phyloP scores from a whole-genome alignment of 2,888 invertebrate genomes.

The Drosophila kambysellisi region DNA sequence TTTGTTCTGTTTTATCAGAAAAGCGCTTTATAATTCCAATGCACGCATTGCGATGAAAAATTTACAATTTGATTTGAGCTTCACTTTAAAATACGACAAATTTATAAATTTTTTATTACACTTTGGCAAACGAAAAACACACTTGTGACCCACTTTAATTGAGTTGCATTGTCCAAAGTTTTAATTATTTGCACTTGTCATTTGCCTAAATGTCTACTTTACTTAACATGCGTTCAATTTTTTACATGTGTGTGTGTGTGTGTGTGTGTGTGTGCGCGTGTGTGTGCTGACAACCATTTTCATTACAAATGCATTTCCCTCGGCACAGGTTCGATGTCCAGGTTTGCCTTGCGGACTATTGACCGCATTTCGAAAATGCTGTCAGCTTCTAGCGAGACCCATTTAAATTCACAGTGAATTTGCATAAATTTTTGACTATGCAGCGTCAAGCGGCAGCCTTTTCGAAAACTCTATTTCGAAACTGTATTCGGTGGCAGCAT shows the following conservation, averaged over 20 bases:
- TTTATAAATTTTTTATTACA: not conserved
- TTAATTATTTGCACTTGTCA: conserved; percentile 39
- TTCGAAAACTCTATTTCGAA: conserved; percentile 10
- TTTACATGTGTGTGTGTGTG: conserved; percentile 8
- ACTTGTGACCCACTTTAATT: not conserved
- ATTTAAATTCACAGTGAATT: conserved; percentile 75
- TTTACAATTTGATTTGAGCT: not conserved
- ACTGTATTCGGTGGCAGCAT: conserved; percentile 24
- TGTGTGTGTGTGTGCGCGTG: conserved; percentile 14
- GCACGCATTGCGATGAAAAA: not conserved
- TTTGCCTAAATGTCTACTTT: conserved; percentile 30
- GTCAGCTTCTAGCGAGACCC: conserved; percentile 26
- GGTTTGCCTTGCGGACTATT: conserved; percentile 53
- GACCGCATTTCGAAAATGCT: conserved; percentile 68
- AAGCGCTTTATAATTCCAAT: not conserved
- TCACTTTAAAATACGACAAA: not conserved
- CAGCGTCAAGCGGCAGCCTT: conserved; percentile 17
- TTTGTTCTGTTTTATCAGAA: conserved; percentile 36
- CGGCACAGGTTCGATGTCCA: conserved; percentile 10
- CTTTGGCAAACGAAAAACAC: not conserved
- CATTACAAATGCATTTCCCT: conserved; percentile 75
- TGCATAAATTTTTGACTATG: conserved; percentile 64
- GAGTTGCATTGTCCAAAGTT: not conserved
- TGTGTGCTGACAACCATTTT: conserved; percentile 54
- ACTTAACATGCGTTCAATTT: conserved; percentile 12